Conservation (phyloP, 1,140 invertebrate genomes). For the Tetragonula clypearis region DNA sequence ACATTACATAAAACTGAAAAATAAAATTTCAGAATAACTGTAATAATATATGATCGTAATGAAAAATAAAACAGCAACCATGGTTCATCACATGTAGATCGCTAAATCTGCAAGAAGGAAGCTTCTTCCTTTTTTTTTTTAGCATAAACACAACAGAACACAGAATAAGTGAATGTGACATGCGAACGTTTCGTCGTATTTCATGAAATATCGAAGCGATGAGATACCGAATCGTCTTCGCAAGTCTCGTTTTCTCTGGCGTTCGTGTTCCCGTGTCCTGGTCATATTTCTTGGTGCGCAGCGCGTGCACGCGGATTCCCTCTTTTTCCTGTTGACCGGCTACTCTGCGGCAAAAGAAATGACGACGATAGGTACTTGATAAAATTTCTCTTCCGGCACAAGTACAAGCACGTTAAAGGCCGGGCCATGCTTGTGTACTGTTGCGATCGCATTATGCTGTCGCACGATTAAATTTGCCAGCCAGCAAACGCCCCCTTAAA, state of each 20-base stretch:
- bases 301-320: constrained; percentile 6
- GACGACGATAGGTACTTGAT: constrained; percentile 36
- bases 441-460: constrained; percentile 25
- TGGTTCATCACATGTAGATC: no score
- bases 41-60: neutral
- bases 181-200: neutral
- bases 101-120: neutral
- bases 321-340: neutral
- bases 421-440: constrained; percentile 1
- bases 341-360: constrained; percentile 21
- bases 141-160: neutral
- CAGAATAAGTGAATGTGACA: neutral
- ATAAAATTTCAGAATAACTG: no score
- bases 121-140: neutral
- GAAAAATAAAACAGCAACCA: no score
- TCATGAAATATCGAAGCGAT: constrained; percentile 11
- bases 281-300: constrained; percentile 31
- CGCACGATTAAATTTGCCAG: constrained; percentile 6
- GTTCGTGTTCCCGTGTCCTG: neutral
- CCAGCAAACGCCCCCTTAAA: neutral
- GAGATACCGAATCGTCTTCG: neutral
- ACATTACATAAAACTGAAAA: no score
- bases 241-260: constrained; percentile 15
- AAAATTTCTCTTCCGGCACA: constrained; percentile 41
- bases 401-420: constrained; percentile 28